Evolutionary conservation across 2,797 vertebrate species (phyloP).

Genomic region (Heliangelus exortis): DNA sequence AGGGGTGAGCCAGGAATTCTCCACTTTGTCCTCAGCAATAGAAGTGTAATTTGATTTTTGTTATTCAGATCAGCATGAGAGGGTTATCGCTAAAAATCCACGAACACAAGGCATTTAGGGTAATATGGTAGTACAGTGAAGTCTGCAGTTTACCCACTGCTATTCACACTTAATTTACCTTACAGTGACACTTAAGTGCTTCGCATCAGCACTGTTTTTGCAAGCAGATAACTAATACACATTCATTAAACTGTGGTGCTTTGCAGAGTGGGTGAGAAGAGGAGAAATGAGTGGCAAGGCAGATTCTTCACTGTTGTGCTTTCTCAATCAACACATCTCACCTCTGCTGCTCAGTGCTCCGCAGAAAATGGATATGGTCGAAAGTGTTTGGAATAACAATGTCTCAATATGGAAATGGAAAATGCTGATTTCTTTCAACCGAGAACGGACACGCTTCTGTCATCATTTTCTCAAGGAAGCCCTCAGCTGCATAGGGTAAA

Average conservation of each 20-base stretch:
- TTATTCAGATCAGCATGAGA: not conserved
- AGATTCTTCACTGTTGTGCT: accelerated
- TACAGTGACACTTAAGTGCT: not conserved
- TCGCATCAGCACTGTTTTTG: accelerated
- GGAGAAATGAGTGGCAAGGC: not conserved
- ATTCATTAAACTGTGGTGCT: not conserved
- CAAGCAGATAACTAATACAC: not conserved
- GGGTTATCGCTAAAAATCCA: not conserved
- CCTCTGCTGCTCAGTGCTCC: not conserved
- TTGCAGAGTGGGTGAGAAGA: not conserved
- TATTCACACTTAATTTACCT: not conserved
- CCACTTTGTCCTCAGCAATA: not conserved
- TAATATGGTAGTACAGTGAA: not conserved
- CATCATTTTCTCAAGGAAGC: not conserved
- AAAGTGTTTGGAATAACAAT: not conserved
- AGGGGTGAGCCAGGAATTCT: not conserved
- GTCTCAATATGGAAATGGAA: not conserved
- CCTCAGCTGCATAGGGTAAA: not conserved
- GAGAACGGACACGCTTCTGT: not conserved
- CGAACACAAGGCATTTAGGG: not conserved
- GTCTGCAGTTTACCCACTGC: not conserved
- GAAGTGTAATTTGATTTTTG: not conserved
- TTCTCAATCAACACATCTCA: not conserved
- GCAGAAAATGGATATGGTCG: not conserved
- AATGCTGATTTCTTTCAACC: not conserved